Conservation (phyloP, 37 sponge, comb jelly and placozoan genomes). For the Theonella swinhoei region DNA sequence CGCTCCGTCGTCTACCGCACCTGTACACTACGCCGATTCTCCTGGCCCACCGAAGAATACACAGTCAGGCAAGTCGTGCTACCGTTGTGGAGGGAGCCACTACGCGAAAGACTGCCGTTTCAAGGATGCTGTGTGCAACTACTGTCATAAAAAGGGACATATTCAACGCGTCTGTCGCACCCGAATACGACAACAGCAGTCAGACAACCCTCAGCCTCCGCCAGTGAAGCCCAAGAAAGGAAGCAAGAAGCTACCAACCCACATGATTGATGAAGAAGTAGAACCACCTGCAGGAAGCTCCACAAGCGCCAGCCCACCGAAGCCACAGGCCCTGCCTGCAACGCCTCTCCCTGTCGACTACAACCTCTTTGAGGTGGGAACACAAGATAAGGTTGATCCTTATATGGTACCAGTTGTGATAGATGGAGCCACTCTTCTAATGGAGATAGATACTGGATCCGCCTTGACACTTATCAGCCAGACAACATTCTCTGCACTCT, state of each 20-base stretch:
- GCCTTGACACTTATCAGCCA: not conserved
- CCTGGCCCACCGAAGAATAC: too few species aligned
- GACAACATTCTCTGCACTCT: not conserved
- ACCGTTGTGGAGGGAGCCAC: slow-evolving; percentile 30
- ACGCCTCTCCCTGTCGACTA: not conserved
- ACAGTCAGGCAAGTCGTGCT: slow-evolving; percentile 6
- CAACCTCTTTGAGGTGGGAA: not conserved
- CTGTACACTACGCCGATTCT: not conserved
- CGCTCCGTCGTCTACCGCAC: not conserved
- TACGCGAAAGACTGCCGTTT: slow-evolving; percentile 8
- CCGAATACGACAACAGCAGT: too few species aligned
- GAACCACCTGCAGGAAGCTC: not conserved
- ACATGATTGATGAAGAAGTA: not conserved
- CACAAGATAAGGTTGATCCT: not conserved
- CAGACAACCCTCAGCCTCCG: too few species aligned
- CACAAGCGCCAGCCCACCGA: not conserved
- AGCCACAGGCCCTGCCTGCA: not conserved
- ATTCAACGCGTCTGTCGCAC: slow-evolving; percentile 1
- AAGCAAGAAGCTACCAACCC: not conserved
- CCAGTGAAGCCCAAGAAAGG: too few species aligned
- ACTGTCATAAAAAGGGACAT: too few species aligned
- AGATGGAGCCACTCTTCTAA: not conserved
- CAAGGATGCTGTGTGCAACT: slow-evolving; percentile 23
- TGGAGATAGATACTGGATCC: not conserved
- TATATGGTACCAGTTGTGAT: not conserved